Evolutionary conservation across 2,888 invertebrate genomes (phyloP).

Genomic region (Drosophila affinis): DNA sequence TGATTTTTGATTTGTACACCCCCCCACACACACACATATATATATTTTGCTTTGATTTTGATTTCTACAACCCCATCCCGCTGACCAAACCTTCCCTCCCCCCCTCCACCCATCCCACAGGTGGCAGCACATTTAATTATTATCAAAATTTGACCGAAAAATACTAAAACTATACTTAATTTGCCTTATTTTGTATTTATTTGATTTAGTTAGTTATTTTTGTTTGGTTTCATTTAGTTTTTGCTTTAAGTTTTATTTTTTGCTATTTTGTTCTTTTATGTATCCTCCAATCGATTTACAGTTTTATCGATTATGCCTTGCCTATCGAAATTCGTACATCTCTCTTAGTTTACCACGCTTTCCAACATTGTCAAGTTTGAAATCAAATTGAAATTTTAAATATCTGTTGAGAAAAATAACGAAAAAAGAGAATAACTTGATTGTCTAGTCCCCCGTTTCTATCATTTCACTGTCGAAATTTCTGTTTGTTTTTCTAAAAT

Average conservation of each 20-base stretch:
- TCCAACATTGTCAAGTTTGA: neutral
- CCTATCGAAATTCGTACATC: neutral
- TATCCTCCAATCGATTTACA: neutral
- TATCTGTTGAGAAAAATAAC: neutral
- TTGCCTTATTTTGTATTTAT: neutral
- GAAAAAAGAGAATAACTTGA: constrained; percentile 10
- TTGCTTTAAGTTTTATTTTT: constrained; percentile 6
- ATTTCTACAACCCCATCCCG: constrained; percentile 18
- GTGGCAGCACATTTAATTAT: constrained; percentile 55
- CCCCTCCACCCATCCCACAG: constrained; percentile 1
- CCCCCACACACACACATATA: constrained; percentile 7
- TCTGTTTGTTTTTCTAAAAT: constrained; percentile 19
- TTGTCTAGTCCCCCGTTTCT: constrained; percentile 7
- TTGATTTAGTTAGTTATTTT: constrained; percentile 8
- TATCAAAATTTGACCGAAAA: constrained; percentile 3
- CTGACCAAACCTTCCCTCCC: neutral
- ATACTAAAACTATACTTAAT: neutral
- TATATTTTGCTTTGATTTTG: constrained; percentile 4
- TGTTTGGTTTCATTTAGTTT: neutral
- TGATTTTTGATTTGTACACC: constrained; percentile 7
- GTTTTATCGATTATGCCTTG: neutral
- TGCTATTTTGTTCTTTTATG: constrained; percentile 13
- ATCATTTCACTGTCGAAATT: constrained; percentile 15
- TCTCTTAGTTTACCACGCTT: neutral
- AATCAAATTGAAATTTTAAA: neutral